Percentiles rank a stretch among this genome's conserved stretches.
These are phyloP conservation scores for Alligator mississippiensis DNA, from an alignment of 2,113 vertebrate genomes.

Conservation along the genomic window DNA sequence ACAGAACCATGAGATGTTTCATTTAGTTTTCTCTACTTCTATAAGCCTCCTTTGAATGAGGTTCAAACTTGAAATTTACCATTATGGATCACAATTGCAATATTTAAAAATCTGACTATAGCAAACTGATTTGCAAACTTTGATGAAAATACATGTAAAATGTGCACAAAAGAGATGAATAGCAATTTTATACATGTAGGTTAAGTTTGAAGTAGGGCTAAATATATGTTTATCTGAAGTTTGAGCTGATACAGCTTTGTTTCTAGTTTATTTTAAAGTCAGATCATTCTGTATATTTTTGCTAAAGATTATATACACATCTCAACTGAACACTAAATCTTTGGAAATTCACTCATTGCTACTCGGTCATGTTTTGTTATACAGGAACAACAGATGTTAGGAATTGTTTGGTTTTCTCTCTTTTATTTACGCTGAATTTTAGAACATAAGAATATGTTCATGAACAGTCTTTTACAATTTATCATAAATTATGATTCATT, in stretches of 20 bases:
- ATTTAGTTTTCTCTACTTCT: background rate
- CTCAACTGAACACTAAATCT: background rate
- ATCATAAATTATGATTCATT: background rate
- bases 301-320: background rate
- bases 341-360: background rate
- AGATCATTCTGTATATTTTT: background rate
- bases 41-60: background rate
- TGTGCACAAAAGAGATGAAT: background rate
- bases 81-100: background rate
- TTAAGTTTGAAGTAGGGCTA: background rate
- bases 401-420: background rate
- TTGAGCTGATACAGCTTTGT: background rate
- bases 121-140: background rate
- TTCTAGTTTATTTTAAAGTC: background rate
- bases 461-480: conserved; percentile 3
- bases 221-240: background rate
- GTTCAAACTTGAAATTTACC: fast-evolving
- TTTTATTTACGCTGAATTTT: background rate
- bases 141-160: background rate
- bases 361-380: background rate
- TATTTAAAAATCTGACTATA: background rate
- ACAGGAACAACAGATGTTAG: background rate
- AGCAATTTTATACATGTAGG: background rate
- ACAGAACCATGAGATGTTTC: background rate
- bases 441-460: fast-evolving